Evolutionary conservation across 1,140 invertebrate genomes (phyloP).

Genomic region (Chelonus insularis): DNA sequence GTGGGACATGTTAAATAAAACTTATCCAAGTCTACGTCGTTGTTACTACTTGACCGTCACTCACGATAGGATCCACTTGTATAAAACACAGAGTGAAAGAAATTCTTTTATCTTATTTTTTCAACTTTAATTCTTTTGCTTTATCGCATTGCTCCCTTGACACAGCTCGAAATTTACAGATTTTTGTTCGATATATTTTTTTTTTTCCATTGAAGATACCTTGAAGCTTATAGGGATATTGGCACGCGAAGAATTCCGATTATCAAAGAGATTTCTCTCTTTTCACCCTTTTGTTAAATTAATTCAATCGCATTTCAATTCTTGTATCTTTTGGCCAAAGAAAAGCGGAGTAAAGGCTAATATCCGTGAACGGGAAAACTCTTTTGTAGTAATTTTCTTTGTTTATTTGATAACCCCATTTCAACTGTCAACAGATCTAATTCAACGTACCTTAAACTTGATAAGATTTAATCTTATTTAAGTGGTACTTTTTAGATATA

Average conservation of each 20-base stretch:
- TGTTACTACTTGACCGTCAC: slow-evolving; percentile 21
- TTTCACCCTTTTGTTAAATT: slow-evolving; percentile 8
- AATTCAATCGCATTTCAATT: slow-evolving; percentile 18
- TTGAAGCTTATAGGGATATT: slow-evolving; percentile 6
- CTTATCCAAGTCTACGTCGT: slow-evolving; percentile 10
- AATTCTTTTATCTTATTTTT: too few relatives aligned
- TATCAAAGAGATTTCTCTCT: slow-evolving; percentile 17
- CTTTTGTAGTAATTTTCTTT: slow-evolving; percentile 6
- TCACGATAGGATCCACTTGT: slow-evolving; percentile 2
- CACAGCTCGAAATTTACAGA: too few relatives aligned
- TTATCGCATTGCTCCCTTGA: too few relatives aligned
- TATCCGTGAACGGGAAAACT: slow-evolving; percentile 14
- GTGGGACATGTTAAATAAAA: slow-evolving; percentile 20
- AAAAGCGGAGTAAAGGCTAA: slow-evolving; percentile 8
- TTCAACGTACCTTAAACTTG: too few relatives aligned
- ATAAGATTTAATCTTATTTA: too few relatives aligned
- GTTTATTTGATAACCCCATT: slow-evolving; percentile 14
- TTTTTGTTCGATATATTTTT: slow-evolving; percentile 1
- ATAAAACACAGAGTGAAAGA: background rate
- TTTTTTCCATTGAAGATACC: background rate
- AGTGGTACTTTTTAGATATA: too few relatives aligned
- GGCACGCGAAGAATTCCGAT: slow-evolving; percentile 14
- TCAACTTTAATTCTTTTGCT: too few relatives aligned
- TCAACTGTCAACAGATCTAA: slow-evolving; percentile 6
- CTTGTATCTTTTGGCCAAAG: slow-evolving; percentile 8